Evolutionary conservation across 1,140 invertebrate species (phyloP), one percentile per base, ranked within the genome.

Genomic region (Augochlora pura): DNA sequence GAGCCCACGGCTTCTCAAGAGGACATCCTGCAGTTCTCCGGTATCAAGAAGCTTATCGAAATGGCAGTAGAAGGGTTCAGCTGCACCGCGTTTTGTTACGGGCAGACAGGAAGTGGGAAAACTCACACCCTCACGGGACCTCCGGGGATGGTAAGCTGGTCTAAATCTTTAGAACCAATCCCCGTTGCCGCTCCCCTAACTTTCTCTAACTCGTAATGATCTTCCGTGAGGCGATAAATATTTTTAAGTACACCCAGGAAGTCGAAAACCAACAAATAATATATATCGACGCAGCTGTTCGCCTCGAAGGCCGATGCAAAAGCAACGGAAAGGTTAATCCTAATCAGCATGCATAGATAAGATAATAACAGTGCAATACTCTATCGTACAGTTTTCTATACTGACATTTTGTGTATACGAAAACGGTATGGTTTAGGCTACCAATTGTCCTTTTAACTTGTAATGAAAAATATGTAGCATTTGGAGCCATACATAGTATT

Each of bases 51-150:
- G 46, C 95, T 99, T 16, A 96, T 98, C 72, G 97, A 98, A 88
- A 98, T 98, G 97, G 97, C 97, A 16, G 94, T 98, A 6, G 97
- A 98, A 87, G 98, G 98, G 0, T 99, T 98, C 91, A 97, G 97
- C 80, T 97, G 97, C 81, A 99, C 98, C 5, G 96, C 96, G 14
- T 97, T 98, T 91, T 99, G 98, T 88, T 99, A 99, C 92, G 98
- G 98, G 60, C 98, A 99, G 93, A 99, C 98, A 0, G 98, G 98
- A 27, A 98, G 97, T 88, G 98, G 98, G 16, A 99, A 99, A 93
- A 99, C 98, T 0, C 98, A 98, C 90, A 98, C 98, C 0, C 95
- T 99, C 63, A 98, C 98, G 0, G 98, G 98, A 70, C 98, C 98
- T 65, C 98, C 97, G 4, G 95, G 96, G 87, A 92, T 97, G 93